phyloP scores from a whole-genome alignment of 2,797 vertebrate species.

The Ctenopoma multispine region DNA sequence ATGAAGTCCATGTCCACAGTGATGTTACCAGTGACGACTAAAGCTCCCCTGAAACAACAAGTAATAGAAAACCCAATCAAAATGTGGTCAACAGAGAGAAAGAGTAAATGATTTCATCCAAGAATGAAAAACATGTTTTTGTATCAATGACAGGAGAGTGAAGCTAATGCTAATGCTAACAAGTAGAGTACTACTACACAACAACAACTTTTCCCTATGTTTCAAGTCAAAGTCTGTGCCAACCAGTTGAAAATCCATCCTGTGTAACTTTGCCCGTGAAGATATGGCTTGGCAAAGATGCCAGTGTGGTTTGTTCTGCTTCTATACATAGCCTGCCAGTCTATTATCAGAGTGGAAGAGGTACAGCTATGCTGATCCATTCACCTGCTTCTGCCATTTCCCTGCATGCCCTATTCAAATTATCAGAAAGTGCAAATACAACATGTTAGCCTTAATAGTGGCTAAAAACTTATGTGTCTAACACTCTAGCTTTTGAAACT shows the following conservation, averaged over 20 bases:
- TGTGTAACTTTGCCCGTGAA: constrained; percentile 53
- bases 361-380: constrained; percentile 78
- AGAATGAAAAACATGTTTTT: too few species aligned
- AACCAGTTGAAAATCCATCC: constrained; percentile 35
- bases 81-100: background rate
- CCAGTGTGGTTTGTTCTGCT: constrained; percentile 72
- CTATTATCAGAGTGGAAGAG: constrained; percentile 80
- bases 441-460: constrained; percentile 40
- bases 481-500: too few species aligned
- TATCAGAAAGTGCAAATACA: constrained; percentile 24
- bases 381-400: constrained; percentile 84
- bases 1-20: constrained; percentile 92
- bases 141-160: background rate
- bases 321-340: constrained; percentile 79
- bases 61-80: constrained; percentile 4
- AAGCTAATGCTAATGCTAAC: constrained; percentile 6
- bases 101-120: background rate
- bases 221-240: constrained; percentile 48
- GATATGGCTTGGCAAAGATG: constrained; percentile 68
- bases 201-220: constrained; percentile 21
- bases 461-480: too few species aligned
- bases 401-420: constrained; percentile 47
- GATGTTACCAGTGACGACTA: constrained; percentile 86
- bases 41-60: constrained; percentile 83
- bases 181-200: constrained; percentile 5